Evolutionary conservation across 2,888 invertebrate genomes (phyloP), one percentile per base, ranked within the genome.

Genomic region (Cephus sareptanus): DNA sequence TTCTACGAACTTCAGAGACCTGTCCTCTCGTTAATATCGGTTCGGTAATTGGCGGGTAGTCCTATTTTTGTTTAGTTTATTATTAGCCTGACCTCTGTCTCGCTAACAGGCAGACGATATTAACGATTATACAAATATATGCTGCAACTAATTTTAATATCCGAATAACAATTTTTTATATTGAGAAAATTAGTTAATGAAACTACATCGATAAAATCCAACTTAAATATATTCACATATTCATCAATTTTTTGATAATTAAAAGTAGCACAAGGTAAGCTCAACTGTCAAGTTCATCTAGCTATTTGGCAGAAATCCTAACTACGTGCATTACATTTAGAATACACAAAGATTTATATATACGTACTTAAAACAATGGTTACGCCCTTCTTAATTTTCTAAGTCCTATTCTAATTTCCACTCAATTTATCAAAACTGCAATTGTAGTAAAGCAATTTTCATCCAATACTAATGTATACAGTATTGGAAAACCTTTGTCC

Each of bases 1-100:
- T 83, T 81, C 34, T 23, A 68, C 56, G 23, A 34, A 74, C 34
- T 23, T 35, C n/a, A 34, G 74, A 34, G 37, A 11, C 11, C 4
- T 30, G 37, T 30, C 23, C 1, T 74, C n/a, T 30, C 34, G 23
- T 34, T 34, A 34, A 74, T 74, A 34, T 34, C 37, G 15, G 34
- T 74, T 74, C 71, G 71, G 4, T 31, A 71, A 31, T 31, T 71
- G 71, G 33, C 71, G 71, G 30, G 9, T 13, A 34, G 33, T 33
- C 15, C 70, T 71, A 71, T 71, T 71, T 71, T 34, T 71, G 31
- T 71, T 71, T 71, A 30, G 31, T 71, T 31, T 71, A 71, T 71
- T 71, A 31, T 33, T 71, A 71, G 71, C 4, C 31, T 15, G 12
- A 71, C 71, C 31, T 71, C 13, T 71, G 33, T 71, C 15, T 31